phyloP scores from a whole-genome alignment of 92 coral and sea anemone species.

The Zoanthus sociatus region DNA sequence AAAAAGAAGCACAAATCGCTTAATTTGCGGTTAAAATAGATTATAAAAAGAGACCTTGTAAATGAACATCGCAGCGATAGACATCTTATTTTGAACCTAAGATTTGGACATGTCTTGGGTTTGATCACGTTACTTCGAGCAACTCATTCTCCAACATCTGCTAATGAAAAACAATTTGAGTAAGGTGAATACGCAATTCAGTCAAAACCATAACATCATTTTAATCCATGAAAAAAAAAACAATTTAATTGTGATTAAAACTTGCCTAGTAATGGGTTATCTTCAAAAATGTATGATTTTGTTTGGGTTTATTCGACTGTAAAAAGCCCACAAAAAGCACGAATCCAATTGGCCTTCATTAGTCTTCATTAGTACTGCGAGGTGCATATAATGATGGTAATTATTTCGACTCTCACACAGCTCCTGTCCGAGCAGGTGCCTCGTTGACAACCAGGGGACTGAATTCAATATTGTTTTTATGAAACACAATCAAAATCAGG shows the following conservation, averaged over 20 bases:
- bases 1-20: conserved; percentile 20
- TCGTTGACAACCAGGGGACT: conserved; percentile 67
- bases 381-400: conserved; percentile 83
- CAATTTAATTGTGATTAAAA: conserved; percentile 60
- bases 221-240: conserved; percentile 44
- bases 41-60: background rate
- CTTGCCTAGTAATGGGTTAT: conserved; percentile 45
- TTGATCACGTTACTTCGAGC: conserved; percentile 24
- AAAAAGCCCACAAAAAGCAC: conserved; percentile 71
- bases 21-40: background rate
- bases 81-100: background rate
- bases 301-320: conserved; percentile 73
- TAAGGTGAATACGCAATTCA: conserved; percentile 33
- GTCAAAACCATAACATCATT: conserved; percentile 32
- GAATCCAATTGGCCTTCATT: conserved; percentile 88
- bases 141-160: conserved; percentile 34
- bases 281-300: conserved; percentile 50
- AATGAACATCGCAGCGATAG: conserved; percentile 18
- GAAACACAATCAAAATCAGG: conserved; percentile 67
- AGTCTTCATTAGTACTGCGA: conserved; percentile 86
- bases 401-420: conserved; percentile 67
- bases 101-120: background rate
- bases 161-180: conserved; percentile 37
- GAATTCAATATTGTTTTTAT: conserved; percentile 79
- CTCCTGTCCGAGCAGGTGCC: conserved; percentile 73